A percentile compares a stretch with the other conserved stretches of the same genome.
Conservation (phyloP, 2,797 vertebrate genomes). For the Smutsia gigantea region DNA sequence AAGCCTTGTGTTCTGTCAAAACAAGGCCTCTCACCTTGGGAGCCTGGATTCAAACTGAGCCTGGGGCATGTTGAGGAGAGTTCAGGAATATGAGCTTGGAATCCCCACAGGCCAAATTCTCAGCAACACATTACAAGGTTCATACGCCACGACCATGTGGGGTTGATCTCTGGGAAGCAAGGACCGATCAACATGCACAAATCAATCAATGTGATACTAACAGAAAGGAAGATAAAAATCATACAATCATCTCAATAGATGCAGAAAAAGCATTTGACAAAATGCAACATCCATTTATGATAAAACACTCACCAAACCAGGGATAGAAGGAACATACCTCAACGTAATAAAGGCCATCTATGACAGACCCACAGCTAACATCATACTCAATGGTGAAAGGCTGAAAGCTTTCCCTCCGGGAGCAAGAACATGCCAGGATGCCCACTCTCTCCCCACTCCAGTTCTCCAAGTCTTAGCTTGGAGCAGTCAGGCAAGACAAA, state of each 20-base stretch:
- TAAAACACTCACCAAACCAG: background rate
- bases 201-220: background rate
- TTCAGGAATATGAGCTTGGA: accelerated
- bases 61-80: background rate
- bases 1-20: background rate
- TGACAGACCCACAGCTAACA: background rate
- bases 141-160: background rate
- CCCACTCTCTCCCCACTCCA: background rate
- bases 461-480: background rate
- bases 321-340: background rate
- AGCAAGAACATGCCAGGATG: background rate
- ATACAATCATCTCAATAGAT: background rate
- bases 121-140: background rate
- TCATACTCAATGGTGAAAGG: background rate
- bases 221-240: too few relatives aligned
- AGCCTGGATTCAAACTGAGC: background rate
- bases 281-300: background rate
- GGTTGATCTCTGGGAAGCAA: background rate
- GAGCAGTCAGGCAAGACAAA: background rate
- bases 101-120: background rate
- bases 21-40: background rate
- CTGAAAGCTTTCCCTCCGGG: background rate
- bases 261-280: background rate
- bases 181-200: background rate
- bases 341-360: accelerated